phyloP scores from a whole-genome alignment of 2,888 invertebrate species.

The Apodemia zela region DNA sequence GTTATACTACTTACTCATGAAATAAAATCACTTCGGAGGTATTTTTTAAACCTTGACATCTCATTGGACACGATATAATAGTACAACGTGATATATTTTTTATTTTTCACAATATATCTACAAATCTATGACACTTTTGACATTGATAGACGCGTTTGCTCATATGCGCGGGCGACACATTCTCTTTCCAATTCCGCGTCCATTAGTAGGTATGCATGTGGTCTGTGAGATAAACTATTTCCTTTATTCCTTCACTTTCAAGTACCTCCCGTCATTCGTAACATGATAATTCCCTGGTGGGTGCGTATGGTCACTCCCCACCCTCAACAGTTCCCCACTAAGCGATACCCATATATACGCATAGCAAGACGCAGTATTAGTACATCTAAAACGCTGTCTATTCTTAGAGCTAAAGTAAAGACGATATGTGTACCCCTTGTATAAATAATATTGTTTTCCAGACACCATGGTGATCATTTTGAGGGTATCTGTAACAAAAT shows the following conservation, averaged over 20 bases:
- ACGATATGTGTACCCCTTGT: constrained; percentile 38
- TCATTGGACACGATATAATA: no score
- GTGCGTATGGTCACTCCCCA: constrained; percentile 24
- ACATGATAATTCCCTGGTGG: constrained; percentile 3
- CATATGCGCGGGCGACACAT: no score
- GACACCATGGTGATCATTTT: constrained; percentile 22
- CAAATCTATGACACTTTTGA: no score
- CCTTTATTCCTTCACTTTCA: neutral
- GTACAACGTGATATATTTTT: no score
- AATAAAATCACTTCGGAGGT: no score
- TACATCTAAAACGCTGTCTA: constrained; percentile 38
- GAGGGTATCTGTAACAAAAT: constrained; percentile 20
- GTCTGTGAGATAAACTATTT: neutral
- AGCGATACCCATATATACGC: neutral
- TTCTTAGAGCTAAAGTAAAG: constrained; percentile 27
- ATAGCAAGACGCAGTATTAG: constrained; percentile 20
- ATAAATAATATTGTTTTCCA: constrained; percentile 27
- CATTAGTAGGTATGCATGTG: no score
- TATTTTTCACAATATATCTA: no score
- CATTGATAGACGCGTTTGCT: no score
- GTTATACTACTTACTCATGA: no score
- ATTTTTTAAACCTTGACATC: no score
- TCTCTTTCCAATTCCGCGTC: no score
- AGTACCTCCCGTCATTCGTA: neutral
- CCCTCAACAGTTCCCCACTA: neutral